Percentiles rank a stretch among this genome's conserved stretches.
phyloP scores from a whole-genome alignment of 35 echinoderm and acorn worm genomes.

The Diadema setosum region DNA sequence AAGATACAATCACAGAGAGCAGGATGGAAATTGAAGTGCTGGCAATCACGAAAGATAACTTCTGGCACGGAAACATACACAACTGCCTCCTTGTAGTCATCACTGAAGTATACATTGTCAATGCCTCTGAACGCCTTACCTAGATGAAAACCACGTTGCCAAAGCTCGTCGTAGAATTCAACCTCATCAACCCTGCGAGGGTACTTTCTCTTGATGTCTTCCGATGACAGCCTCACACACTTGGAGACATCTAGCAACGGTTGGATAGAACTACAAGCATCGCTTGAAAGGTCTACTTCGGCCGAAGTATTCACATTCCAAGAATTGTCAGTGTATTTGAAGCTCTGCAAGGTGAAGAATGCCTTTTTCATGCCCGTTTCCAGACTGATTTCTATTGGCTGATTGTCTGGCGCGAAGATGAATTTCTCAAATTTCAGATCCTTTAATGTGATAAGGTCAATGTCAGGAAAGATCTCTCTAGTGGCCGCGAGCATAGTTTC shows the following conservation, averaged over 20 bases:
- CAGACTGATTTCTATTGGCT: constrained; percentile 68
- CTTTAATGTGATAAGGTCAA: constrained; percentile 45
- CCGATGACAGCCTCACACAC: constrained; percentile 54
- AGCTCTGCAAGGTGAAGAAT: constrained; percentile 72
- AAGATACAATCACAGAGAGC: constrained; percentile 82
- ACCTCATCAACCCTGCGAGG: constrained; percentile 62
- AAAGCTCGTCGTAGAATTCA: constrained; percentile 79
- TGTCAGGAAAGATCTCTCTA: constrained; percentile 23
- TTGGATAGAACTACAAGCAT: constrained; percentile 45
- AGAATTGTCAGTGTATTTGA: constrained; percentile 46
- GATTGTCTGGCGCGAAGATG: constrained; percentile 61
- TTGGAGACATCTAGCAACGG: constrained; percentile 65
- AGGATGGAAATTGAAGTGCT: constrained; percentile 81
- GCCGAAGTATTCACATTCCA: constrained; percentile 76
- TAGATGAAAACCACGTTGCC: constrained; percentile 86
- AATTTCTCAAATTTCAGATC: constrained; percentile 89
- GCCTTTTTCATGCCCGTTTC: constrained; percentile 59
- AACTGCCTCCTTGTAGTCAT: constrained; percentile 78
- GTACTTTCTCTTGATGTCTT: constrained; percentile 86
- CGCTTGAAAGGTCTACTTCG: constrained; percentile 48
- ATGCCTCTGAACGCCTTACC: constrained; percentile 74
- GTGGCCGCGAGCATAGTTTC: constrained; percentile 80
- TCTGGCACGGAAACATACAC: constrained; percentile 80
- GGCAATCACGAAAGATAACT: constrained; percentile 60
- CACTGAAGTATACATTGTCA: constrained; percentile 87